These are phyloP conservation scores for Colostygia pectinataria DNA, from an alignment of 2,888 invertebrate genomes.

Conservation along the genomic window DNA sequence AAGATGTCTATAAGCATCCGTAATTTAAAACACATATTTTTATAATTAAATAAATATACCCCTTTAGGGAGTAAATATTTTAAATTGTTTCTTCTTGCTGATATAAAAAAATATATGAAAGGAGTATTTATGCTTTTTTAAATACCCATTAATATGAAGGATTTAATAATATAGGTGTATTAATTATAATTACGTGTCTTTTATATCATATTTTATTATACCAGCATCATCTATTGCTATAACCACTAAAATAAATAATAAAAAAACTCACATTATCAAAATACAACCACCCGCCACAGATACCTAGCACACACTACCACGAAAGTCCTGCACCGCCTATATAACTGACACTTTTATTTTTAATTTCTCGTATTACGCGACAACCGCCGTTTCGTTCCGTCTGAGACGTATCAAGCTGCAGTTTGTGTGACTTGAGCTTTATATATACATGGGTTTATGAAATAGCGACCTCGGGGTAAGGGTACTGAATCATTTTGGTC, in stretches of 20 bases:
- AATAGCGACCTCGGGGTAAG: conserved; percentile 15
- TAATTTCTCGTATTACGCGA: conserved; percentile 1
- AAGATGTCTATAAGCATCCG: too few relatives aligned
- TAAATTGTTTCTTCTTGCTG: too few relatives aligned
- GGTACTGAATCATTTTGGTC: conserved; percentile 3
- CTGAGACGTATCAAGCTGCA: conserved; percentile 9
- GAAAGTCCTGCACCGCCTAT: conserved; percentile 21
- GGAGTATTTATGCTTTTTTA: too few relatives aligned
- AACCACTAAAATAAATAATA: conserved; percentile 2
- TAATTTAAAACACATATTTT: too few relatives aligned
- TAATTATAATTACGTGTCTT: too few relatives aligned
- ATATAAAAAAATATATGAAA: too few relatives aligned
- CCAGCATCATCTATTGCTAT: background rate
- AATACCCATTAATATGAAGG: too few relatives aligned
- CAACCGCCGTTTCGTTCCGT: background rate
- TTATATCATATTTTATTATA: too few relatives aligned
- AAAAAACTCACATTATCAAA: conserved; percentile 31
- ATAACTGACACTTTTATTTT: conserved; percentile 26
- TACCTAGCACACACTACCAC: conserved; percentile 30
- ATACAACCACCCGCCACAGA: conserved; percentile 33
- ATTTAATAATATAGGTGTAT: too few relatives aligned
- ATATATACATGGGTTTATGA: conserved; percentile 20
- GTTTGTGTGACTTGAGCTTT: background rate
- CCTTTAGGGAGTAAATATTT: too few relatives aligned
- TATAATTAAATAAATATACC: too few relatives aligned